phyloP scores from a whole-genome alignment of 2,797 vertebrate species.

The Nasua narica region DNA sequence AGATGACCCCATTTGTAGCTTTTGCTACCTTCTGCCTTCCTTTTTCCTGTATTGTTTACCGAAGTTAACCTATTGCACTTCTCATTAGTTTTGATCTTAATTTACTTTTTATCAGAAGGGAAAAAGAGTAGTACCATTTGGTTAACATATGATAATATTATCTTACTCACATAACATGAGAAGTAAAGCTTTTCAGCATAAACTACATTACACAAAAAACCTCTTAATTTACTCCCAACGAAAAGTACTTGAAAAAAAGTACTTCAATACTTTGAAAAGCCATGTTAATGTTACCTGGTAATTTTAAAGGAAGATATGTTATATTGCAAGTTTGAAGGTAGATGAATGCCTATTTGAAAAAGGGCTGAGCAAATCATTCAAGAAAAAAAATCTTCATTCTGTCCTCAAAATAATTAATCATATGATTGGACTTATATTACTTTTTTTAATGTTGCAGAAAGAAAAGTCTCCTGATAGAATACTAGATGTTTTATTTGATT shows the following conservation, averaged over 20 bases:
- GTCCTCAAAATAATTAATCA: not conserved
- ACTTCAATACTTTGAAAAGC: not conserved
- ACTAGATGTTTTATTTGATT: not conserved
- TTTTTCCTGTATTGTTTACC: not conserved
- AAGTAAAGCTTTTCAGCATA: not conserved
- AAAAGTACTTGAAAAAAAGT: too few species aligned
- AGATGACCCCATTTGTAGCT: too few species aligned
- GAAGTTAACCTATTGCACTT: not conserved
- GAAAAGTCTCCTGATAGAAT: not conserved
- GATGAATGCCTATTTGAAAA: not conserved
- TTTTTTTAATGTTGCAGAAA: not conserved
- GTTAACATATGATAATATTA: not conserved
- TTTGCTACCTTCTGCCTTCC: not conserved
- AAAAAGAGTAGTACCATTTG: not conserved
- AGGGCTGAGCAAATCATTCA: not conserved
- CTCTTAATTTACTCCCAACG: not conserved
- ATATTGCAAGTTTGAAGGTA: not conserved
- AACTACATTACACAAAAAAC: not conserved
- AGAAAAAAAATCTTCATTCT: not conserved
- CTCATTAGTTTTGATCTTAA: not conserved
- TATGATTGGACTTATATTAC: not conserved
- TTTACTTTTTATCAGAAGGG: not conserved
- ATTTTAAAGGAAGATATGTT: not conserved
- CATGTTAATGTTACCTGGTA: not conserved
- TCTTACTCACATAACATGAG: not conserved